Evolutionary conservation across 1,140 invertebrate genomes (phyloP).

Genomic region (Atta texana): DNA sequence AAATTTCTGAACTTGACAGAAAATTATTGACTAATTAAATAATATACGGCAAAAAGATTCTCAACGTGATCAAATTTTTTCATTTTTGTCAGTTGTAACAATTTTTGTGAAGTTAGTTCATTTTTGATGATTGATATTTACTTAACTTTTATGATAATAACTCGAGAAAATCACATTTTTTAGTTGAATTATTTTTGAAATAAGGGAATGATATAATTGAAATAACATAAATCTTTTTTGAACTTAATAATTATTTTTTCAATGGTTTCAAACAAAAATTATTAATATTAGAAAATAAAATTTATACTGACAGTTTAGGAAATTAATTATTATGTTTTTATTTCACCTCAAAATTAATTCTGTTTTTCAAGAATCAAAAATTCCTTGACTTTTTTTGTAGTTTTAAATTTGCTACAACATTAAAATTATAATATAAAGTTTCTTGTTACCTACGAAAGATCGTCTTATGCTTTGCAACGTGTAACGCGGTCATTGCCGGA

Average conservation of each 20-base stretch:
- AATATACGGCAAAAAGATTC: too few species aligned
- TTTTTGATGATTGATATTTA: too few species aligned
- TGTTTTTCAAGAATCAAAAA: background rate
- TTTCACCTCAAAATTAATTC: background rate
- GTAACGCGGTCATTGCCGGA: conserved; percentile 31
- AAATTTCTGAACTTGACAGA: too few species aligned
- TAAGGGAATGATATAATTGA: background rate
- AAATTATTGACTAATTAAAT: too few species aligned
- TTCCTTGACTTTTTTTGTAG: background rate
- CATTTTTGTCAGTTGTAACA: too few species aligned
- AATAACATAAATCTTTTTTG: background rate
- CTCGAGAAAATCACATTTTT: too few species aligned
- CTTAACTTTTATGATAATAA: too few species aligned
- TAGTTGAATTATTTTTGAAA: too few species aligned
- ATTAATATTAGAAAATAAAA: conserved; percentile 1
- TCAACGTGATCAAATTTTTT: too few species aligned
- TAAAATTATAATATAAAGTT: background rate
- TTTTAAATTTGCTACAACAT: background rate
- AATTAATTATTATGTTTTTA: background rate
- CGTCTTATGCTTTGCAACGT: conserved; percentile 22
- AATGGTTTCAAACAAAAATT: background rate
- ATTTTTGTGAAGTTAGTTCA: too few species aligned
- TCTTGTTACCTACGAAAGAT: background rate
- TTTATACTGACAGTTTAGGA: background rate
- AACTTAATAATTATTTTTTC: background rate